Evolutionary conservation across 2,113 vertebrate species (phyloP), one percentile per base, ranked within the genome.

Genomic region (Furnarius figulus): DNA sequence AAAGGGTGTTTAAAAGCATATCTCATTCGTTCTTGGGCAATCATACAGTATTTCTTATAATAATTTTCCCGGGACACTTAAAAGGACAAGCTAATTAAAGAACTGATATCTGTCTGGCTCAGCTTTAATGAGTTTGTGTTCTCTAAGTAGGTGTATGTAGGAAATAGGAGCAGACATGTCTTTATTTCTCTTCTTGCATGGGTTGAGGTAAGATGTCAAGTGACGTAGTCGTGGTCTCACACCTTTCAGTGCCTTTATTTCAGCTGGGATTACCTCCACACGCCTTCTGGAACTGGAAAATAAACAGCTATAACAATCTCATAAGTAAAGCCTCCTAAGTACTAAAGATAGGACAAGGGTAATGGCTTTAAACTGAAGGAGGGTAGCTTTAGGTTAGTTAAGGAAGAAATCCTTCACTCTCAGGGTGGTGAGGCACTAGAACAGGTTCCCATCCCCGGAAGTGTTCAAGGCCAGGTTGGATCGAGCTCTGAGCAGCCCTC

Each of bases 21-120:
- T 87, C 94, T 95, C 24, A 1, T 92, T 96, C 92, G 89, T 92
- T 95, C 94, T 97, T 96, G 84, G 56, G 96, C 73, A 96, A 97
- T 89, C 80, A 1, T 66, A 74, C 71, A 65, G 76, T 65, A 77
- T 89, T 95, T 84, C 79, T 71, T 93, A 88, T 56, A 92, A 91
- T 37, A 95, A 90, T 93, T 96, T 97, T 95, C 89, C 86, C 56
- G 86, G 37, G 93, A 86, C 86, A 92, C 28, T 93, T 95, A 61
- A 92, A 95, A 93, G 65, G 76, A 85, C 47, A 56, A 85, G 70
- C 84, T 96, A 95, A 96, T 97, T 96, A 96, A 95, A 81, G 80
- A 92, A 90, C 67, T 92, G 86, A 22, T 95, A 92, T 47, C 59
- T 92, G 93, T 87, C 91, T 95, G 73, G 68, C 96, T 91, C 86